phyloP scores from a whole-genome alignment of 2,888 invertebrate genomes.

The Caenorhabditis virilis region DNA sequence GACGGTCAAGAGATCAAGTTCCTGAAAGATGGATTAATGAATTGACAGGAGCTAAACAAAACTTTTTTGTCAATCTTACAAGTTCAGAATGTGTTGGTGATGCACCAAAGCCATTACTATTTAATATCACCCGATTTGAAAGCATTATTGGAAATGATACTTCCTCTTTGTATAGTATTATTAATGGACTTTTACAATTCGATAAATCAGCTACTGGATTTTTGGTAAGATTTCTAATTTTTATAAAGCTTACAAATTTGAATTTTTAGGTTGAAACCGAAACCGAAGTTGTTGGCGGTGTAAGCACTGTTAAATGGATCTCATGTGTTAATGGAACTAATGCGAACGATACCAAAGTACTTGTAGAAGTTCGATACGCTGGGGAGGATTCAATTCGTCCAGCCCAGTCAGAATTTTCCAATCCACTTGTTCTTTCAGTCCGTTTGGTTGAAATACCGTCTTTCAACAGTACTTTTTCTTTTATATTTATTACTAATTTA shows the following conservation, averaged over 20 bases:
- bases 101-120: conserved; percentile 4
- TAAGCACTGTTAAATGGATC: conserved; percentile 14
- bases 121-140: conserved; percentile 6
- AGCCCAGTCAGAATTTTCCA: conserved; percentile 5
- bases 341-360: conserved; percentile 6
- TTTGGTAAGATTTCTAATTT: background rate
- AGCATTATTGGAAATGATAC: conserved; percentile 11
- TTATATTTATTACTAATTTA: background rate
- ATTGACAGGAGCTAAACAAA: conserved; percentile 1
- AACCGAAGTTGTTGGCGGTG: conserved; percentile 23
- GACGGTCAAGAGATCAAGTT: conserved; percentile 1
- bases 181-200: conserved; percentile 12
- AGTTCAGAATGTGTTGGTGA: conserved; percentile 18
- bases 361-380: conserved; percentile 28
- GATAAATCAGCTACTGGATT: conserved; percentile 14
- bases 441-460: conserved; percentile 16
- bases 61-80: conserved; percentile 9
- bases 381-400: conserved; percentile 18
- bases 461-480: conserved; percentile 12
- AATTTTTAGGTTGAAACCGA: background rate
- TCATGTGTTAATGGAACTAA: conserved; percentile 17
- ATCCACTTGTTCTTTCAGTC: conserved; percentile 28
- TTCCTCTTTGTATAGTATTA: conserved; percentile 7
- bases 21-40: conserved; percentile 19
- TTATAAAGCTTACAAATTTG: background rate